Conservation (phyloP, 2,113 vertebrate species). For the Protobothrops mucrosquamatus region DNA sequence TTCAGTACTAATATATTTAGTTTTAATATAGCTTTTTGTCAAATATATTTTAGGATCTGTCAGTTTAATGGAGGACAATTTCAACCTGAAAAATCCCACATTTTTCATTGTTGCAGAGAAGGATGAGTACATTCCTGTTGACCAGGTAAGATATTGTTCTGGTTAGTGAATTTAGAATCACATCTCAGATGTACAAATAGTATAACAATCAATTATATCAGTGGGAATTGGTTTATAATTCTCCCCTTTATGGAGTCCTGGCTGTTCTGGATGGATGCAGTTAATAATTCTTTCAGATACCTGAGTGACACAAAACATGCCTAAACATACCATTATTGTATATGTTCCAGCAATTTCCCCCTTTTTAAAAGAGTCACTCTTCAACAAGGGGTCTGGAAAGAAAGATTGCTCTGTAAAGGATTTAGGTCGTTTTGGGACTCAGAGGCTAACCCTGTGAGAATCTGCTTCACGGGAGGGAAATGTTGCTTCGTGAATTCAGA, state of each 20-base stretch:
- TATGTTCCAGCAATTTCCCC: not conserved
- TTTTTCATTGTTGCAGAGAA: constrained; percentile 85
- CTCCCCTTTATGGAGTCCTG: not conserved
- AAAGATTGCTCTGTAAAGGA: not conserved
- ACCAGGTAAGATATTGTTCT: constrained; percentile 63
- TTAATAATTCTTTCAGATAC: not conserved
- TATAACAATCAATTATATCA: not conserved
- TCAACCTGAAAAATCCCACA: constrained; percentile 70
- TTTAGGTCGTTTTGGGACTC: not conserved
- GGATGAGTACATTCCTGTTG: constrained; percentile 68
- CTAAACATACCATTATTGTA: not conserved
- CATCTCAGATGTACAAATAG: not conserved
- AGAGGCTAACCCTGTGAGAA: not conserved
- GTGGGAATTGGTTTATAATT: not conserved
- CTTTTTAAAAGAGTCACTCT: not conserved
- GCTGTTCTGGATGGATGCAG: not conserved
- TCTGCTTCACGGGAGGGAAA: not conserved
- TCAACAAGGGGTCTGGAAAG: not conserved
- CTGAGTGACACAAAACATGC: not conserved
- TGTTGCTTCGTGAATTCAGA: not conserved
- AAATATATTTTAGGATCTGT: constrained; percentile 69
- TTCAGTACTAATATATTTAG: not conserved
- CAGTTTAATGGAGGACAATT: constrained; percentile 66
- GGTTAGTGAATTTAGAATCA: not conserved
- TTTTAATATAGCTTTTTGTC: not conserved